Conservation (phyloP, 2,797 vertebrate genomes). For the Hephaestus fuliginosus region DNA sequence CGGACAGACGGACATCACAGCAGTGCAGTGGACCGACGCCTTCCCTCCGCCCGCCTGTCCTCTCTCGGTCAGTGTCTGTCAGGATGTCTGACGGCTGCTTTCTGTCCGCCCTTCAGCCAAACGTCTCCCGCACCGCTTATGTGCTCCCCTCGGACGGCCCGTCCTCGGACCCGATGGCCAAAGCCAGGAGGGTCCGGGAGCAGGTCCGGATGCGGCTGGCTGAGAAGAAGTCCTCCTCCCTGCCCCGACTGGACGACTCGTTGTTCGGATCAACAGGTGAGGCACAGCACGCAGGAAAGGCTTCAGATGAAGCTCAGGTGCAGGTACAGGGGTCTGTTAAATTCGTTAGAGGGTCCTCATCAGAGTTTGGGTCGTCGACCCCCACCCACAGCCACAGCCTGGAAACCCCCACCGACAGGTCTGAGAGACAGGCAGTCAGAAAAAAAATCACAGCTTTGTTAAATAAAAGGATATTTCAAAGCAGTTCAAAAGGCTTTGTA, state of each 20-base stretch:
- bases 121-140: constrained; percentile 90
- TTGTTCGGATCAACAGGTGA: constrained; percentile 71
- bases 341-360: background rate
- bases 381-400: background rate
- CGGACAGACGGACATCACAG: too few relatives aligned
- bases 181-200: constrained; percentile 90
- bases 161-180: constrained; percentile 76
- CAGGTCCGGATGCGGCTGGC: constrained; percentile 93
- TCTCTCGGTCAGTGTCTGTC: too few relatives aligned
- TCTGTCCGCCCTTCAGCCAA: constrained; percentile 93
- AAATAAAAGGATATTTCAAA: too few relatives aligned
- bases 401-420: too few relatives aligned
- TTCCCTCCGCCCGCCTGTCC: too few relatives aligned
- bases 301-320: background rate
- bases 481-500: too few relatives aligned
- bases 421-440: too few relatives aligned
- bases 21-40: too few relatives aligned
- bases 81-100: constrained; percentile 81
- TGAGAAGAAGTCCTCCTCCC: constrained; percentile 85
- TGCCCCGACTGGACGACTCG: constrained; percentile 72
- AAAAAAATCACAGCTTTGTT: too few relatives aligned
- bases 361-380: too few relatives aligned
- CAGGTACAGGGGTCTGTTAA: too few relatives aligned
- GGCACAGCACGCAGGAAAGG: background rate
- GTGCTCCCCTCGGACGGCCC: constrained; percentile 87